A percentile compares a stretch with the other conserved stretches of the same genome.
Conservation (phyloP, 2,888 invertebrate species). For the Physocephala rufipes region DNA sequence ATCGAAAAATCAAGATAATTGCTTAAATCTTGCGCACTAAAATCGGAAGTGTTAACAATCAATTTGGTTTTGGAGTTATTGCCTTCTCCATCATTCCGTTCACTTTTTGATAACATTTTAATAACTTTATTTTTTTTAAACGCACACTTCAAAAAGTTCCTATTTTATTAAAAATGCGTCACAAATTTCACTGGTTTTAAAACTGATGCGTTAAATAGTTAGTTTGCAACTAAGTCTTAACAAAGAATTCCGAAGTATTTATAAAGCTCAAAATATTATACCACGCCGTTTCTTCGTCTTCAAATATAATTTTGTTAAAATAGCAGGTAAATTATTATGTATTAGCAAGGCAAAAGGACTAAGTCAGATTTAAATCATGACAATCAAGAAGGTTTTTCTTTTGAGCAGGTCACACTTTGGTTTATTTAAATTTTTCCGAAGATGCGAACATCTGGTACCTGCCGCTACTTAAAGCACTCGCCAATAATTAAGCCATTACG, state of each 20-base stretch:
- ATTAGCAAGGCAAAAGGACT: too few relatives aligned
- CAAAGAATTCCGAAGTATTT: conserved; percentile 20
- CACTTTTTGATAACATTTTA: conserved; percentile 54
- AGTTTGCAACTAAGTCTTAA: conserved; percentile 49
- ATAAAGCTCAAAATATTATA: conserved; percentile 27
- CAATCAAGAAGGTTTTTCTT: background rate
- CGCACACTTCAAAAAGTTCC: too few relatives aligned
- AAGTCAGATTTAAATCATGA: background rate
- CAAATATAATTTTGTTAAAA: background rate
- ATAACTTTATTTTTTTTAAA: conserved; percentile 17
- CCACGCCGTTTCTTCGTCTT: background rate
- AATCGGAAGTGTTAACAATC: conserved; percentile 53
- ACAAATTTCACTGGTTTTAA: conserved; percentile 34
- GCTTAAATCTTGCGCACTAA: conserved; percentile 55
- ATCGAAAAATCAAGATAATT: conserved; percentile 53
- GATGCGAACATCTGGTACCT: too few relatives aligned
- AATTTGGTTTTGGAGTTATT: conserved; percentile 39
- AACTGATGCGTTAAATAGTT: conserved; percentile 48
- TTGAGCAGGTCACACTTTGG: background rate
- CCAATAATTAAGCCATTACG: too few relatives aligned
- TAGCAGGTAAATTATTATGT: background rate
- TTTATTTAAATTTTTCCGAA: too few relatives aligned
- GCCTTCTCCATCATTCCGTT: conserved; percentile 3
- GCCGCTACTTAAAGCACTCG: too few relatives aligned
- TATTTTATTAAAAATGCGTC: conserved; percentile 3